Evolutionary conservation across 1,140 invertebrate genomes (phyloP), one percentile per base, ranked within the genome.

Genomic region (Adoxophyes honmai): DNA sequence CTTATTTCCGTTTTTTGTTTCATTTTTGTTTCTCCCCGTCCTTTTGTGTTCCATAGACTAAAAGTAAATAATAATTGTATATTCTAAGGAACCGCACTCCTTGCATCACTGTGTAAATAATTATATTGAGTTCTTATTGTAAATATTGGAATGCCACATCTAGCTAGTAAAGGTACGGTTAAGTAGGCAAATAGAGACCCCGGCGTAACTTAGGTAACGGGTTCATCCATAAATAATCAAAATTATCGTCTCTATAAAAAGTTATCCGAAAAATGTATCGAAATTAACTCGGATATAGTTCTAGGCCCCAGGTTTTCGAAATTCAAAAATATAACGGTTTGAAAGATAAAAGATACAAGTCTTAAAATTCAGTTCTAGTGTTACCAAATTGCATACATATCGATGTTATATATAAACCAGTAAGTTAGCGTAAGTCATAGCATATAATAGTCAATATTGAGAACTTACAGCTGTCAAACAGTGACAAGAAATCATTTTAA

Each of bases 1-100:
- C 72, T 85, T 69, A 78, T 88, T 87, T 86, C 63, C 57, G 54
- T 62, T 71, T 78, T 80, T 86, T 81, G 75, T 84, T 78, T 81
- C 81, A 77, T 75, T 68, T 68, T 75, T 70, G 70, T 75, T 62
- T 68, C 74, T 60, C 58, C 62, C 66, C 70, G 70, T 72, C 64
- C 70, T 64, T 79, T 65, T 57, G 66, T 64, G 68, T 62, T 64
- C 67, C 56, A 68, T 59, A 60, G 60, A 38, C 35, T 35, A 57
- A 60, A 66, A 64, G 60, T 78, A 75, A 71, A 66, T 68, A 48
- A 64, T 59, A 75, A 64, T 67, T 88, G 86, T 88, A 88, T 63
- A 84, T 88, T 84, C 61, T 66, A 83, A 78, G 89, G 89, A 89
- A 90, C 87, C 89, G 65, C 74, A 90, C 81, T 89, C 88, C 89